Percentiles rank a stretch among this genome's conserved stretches.
These are phyloP conservation scores for Gadopsis bispinosus DNA, from an alignment of 2,797 vertebrate species.

Conservation along the genomic window DNA sequence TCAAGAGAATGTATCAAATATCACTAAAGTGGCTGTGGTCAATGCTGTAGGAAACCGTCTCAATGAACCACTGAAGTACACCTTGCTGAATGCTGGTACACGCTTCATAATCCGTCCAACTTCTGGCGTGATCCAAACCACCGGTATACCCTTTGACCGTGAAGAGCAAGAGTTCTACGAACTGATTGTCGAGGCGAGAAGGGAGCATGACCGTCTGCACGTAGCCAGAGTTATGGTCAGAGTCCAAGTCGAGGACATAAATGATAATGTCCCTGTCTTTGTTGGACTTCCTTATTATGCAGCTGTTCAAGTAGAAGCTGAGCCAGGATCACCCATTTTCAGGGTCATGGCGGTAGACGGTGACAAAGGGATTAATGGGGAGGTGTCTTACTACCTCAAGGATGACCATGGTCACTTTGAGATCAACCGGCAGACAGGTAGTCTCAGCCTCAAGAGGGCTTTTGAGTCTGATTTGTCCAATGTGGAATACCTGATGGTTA, in stretches of 20 bases:
- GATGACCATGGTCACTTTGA: conserved; percentile 95
- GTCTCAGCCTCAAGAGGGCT: conserved; percentile 89
- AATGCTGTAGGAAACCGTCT: conserved; percentile 94
- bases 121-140: conserved; percentile 95
- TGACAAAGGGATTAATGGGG: conserved; percentile 94
- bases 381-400: conserved; percentile 92
- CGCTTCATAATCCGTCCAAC: conserved; percentile 93
- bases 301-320: conserved; percentile 95
- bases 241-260: conserved; percentile 94
- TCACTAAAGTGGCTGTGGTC: conserved; percentile 94
- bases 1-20: conserved; percentile 92
- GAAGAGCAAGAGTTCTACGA: conserved; percentile 96
- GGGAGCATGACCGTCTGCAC: conserved; percentile 91
- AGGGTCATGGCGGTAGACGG: conserved; percentile 92
- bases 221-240: conserved; percentile 93
- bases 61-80: conserved; percentile 95
- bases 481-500: conserved; percentile 91
- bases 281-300: conserved; percentile 97
- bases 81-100: conserved; percentile 92
- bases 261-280: conserved; percentile 94
- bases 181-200: conserved; percentile 93
- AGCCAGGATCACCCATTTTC: conserved; percentile 92
- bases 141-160: conserved; percentile 92
- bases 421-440: conserved; percentile 90
- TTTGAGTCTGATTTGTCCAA: conserved; percentile 98